Evolutionary conservation across 2,113 vertebrate species (phyloP).

Genomic region (Fulmarus glacialis): DNA sequence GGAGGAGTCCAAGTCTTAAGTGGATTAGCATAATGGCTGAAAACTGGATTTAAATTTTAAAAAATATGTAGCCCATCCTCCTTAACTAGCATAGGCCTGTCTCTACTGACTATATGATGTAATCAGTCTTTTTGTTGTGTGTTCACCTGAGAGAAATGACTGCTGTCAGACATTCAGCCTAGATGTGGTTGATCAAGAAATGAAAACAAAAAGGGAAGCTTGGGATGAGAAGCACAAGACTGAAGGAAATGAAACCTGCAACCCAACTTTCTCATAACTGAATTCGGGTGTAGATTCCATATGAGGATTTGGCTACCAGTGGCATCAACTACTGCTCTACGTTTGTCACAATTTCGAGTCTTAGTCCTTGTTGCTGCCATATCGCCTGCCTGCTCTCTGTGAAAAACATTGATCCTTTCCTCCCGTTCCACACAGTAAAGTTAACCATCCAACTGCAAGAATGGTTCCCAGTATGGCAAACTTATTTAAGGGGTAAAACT

Average conservation of each 20-base stretch:
- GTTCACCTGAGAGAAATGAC: not conserved
- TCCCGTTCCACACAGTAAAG: not conserved
- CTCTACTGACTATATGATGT: not conserved
- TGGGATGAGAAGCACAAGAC: not conserved
- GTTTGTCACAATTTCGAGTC: not conserved
- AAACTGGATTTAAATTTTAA: not conserved
- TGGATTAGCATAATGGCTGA: not conserved
- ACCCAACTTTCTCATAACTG: not conserved
- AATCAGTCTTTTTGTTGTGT: not conserved
- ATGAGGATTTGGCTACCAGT: not conserved
- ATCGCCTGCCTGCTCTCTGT: not conserved
- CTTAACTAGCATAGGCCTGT: not conserved
- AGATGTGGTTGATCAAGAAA: not conserved
- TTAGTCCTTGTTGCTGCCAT: not conserved
- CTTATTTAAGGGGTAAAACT: not conserved
- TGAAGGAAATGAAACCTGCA: not conserved
- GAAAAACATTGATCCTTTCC: not conserved
- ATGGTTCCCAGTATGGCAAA: not conserved
- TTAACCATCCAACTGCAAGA: accelerated
- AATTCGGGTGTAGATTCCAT: not conserved
- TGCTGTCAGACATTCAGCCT: not conserved
- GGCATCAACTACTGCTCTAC: not conserved
- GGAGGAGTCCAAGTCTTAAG: not conserved
- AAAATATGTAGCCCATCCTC: not conserved
- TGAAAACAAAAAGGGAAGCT: not conserved